Conservation (phyloP, 2,113 vertebrate species). For the Bubo bubo region DNA sequence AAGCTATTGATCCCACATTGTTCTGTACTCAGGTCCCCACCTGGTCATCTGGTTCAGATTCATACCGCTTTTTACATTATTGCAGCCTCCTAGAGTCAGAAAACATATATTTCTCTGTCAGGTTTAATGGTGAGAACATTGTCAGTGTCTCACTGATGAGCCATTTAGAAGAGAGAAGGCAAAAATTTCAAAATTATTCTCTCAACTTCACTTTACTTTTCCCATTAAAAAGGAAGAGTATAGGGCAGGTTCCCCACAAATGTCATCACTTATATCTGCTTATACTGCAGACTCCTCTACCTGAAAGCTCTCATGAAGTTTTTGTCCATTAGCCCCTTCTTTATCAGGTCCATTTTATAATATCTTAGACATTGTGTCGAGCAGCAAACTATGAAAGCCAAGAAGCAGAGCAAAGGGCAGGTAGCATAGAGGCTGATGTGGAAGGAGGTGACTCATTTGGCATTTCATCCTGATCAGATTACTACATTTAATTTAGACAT, state of each 20-base stretch:
- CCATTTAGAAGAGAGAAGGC: slow-evolving; percentile 34
- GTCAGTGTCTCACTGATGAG: slow-evolving; percentile 2
- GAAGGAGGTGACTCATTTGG: slow-evolving; percentile 65
- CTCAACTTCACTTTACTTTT: slow-evolving; percentile 20
- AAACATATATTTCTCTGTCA: slow-evolving; percentile 2
- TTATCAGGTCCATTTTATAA: slow-evolving; percentile 24
- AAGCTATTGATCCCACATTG: neutral
- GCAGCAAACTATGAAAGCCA: slow-evolving; percentile 21
- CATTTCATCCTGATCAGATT: slow-evolving; percentile 65
- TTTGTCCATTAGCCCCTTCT: slow-evolving; percentile 23
- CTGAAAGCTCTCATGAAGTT: neutral
- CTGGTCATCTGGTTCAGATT: slow-evolving; percentile 3
- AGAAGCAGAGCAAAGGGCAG: slow-evolving; percentile 51
- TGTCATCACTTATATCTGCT: slow-evolving; percentile 24
- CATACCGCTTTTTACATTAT: slow-evolving; percentile 13
- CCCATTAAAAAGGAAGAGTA: neutral
- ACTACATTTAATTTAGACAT: slow-evolving; percentile 55
- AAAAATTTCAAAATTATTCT: slow-evolving; percentile 44
- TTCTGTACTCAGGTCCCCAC: neutral
- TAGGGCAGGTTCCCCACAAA: neutral
- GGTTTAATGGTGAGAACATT: slow-evolving; percentile 13
- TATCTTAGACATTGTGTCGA: neutral
- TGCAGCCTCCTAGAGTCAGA: neutral
- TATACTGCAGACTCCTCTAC: neutral
- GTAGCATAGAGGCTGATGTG: slow-evolving; percentile 30